Evolutionary conservation across 2,888 invertebrate genomes (phyloP).

Genomic region (Ctenicera cuprea): DNA sequence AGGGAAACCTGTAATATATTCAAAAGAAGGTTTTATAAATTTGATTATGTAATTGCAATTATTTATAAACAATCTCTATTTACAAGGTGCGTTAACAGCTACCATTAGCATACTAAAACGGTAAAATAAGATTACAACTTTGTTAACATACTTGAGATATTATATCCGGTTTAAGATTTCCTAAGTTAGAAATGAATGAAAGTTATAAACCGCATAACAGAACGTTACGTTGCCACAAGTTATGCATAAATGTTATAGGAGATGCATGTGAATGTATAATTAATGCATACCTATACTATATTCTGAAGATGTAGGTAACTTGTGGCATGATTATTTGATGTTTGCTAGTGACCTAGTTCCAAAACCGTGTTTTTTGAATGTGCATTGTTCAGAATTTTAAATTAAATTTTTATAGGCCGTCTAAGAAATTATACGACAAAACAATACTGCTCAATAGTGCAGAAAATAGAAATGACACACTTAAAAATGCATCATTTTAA

Average conservation of each 20-base stretch:
- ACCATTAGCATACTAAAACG: conserved; percentile 33
- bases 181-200: conserved; percentile 17
- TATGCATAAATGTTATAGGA: conserved; percentile 22
- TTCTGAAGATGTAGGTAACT: conserved; percentile 24
- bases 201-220: conserved; percentile 15
- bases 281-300: conserved; percentile 20
- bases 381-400: conserved; percentile 32
- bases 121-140: conserved; percentile 34
- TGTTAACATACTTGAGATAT: conserved; percentile 37
- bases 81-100: conserved; percentile 20
- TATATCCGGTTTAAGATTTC: conserved; percentile 31
- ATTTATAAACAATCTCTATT: background rate
- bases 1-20: no score
- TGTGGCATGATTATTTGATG: conserved; percentile 18
- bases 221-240: conserved; percentile 14
- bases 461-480: conserved; percentile 1
- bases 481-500: background rate
- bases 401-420: conserved; percentile 7
- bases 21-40: no score
- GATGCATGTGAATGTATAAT: conserved; percentile 32
- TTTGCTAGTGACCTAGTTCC: conserved; percentile 26
- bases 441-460: conserved; percentile 10
- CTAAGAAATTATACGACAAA: background rate
- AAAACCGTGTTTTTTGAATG: conserved; percentile 30
- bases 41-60: no score